phyloP scores from a whole-genome alignment of 2,888 invertebrate genomes.

The Drosophila dives region DNA sequence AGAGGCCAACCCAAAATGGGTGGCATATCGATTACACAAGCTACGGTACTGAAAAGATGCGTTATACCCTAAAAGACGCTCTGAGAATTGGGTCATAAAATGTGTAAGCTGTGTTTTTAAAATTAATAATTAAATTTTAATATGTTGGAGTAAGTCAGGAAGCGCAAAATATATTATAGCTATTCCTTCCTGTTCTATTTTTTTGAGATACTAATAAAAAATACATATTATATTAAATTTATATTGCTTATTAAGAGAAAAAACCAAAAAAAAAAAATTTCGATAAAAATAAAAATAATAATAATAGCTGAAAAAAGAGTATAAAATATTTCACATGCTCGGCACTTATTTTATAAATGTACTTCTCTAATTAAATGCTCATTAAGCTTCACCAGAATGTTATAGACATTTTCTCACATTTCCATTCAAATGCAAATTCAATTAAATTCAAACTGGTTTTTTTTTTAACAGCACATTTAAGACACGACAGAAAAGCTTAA shows the following conservation, averaged over 20 bases:
- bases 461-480: too few species aligned
- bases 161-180: neutral
- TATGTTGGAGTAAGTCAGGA: neutral
- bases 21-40: constrained; percentile 32
- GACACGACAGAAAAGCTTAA: neutral
- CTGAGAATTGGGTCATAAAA: neutral
- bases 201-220: neutral
- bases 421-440: constrained; percentile 8
- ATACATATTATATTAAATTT: too few species aligned
- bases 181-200: neutral
- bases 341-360: neutral
- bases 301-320: neutral
- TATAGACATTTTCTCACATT: neutral
- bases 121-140: neutral
- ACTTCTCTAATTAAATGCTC: neutral
- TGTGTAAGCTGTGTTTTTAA: neutral
- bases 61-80: neutral
- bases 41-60: neutral
- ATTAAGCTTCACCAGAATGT: constrained; percentile 5
- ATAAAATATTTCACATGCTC: neutral
- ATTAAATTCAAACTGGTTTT: neutral
- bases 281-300: neutral
- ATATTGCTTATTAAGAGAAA: neutral
- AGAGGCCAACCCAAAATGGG: neutral
- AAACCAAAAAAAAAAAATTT: neutral